A percentile compares a stretch with the other conserved stretches of the same genome.
Evolutionary conservation across 1,140 invertebrate genomes (phyloP).

Genomic region (Drosophila sproati): DNA sequence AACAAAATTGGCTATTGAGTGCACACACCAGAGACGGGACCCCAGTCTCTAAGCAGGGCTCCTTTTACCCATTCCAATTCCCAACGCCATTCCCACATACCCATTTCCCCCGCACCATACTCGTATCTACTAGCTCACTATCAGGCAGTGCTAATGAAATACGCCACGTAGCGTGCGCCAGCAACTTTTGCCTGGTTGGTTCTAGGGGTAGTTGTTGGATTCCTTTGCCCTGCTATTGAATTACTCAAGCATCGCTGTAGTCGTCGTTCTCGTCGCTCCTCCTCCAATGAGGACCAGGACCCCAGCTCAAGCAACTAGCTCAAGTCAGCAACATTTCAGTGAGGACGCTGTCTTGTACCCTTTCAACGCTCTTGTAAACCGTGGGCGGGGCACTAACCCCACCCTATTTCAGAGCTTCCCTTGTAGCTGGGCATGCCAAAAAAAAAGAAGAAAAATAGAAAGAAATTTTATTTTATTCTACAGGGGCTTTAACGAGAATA

Average conservation of each 20-base stretch:
- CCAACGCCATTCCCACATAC: neutral
- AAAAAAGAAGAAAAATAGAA: conserved; percentile 38
- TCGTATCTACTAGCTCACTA: conserved; percentile 50
- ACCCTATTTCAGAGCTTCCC: conserved; percentile 5
- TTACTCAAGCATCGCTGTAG: conserved; percentile 66
- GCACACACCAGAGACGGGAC: conserved; percentile 15
- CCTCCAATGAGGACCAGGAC: conserved; percentile 5
- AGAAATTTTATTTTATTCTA: conserved; percentile 49
- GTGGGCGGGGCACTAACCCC: conserved; percentile 25
- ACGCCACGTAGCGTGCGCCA: conserved; percentile 67
- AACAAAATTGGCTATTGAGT: conserved; percentile 46
- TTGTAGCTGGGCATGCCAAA: conserved; percentile 41
- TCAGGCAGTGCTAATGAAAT: conserved; percentile 77
- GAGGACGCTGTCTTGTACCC: conserved; percentile 71
- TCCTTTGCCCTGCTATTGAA: conserved; percentile 66
- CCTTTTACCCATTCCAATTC: neutral
- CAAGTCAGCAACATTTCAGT: conserved; percentile 80
- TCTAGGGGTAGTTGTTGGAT: conserved; percentile 37
- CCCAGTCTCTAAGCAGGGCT: no score
- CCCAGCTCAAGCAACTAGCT: conserved; percentile 44
- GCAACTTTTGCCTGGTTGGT: conserved; percentile 55
- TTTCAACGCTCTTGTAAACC: conserved; percentile 64
- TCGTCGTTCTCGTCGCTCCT: conserved; percentile 16
- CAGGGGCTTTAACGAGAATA: conserved; percentile 71
- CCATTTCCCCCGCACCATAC: conserved; percentile 1